Base-by-base conservation (phyloP, 2,888 invertebrate species). In the Micoletzkya japonica region DNA sequence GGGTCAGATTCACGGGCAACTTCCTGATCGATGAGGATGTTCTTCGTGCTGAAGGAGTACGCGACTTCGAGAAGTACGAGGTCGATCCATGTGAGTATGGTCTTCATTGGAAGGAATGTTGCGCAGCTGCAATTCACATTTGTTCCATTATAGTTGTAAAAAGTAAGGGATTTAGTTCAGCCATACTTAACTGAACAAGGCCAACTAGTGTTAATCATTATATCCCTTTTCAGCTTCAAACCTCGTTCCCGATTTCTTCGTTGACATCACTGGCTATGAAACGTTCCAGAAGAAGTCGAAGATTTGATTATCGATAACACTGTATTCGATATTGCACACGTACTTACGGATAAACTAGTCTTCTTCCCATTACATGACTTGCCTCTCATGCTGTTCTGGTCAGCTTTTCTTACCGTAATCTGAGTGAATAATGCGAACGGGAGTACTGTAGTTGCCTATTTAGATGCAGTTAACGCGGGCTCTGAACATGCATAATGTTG, bases 21-120 rank as follows among this genome's bases (percentile, higher is more conserved):
- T 98, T 97, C 86, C 91, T 90, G 37, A 91, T 96, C 59, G 98
- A 98, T 85, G 97, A 98, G 84, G 91, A 93, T 24, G 89, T 97
- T 0, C 88, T 98, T 0, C 88, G 73, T 14, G 89, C 90, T 10
- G 91, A 90, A 69, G 97, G 97, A 0, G 87, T 96, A 20, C 91
- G 89, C 0, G 92, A 96, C 87, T 88, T 98, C 30, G 90, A 90
- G 1, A 90, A 92, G 49, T 97, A 97, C 85, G 92, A 93, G 0
- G 91, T 91, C 78, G 90, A 91, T 83, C 93, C 92, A 49, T 90
- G 92, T 91, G 58, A 72, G 68, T 3, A 37, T 59, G 44, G 20
- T 26, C 24, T n/a, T 56, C 28, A 56, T 56, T 56, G 7, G 24
- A 26, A 30, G 1, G 1, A 56, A 10, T n/a, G 7, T 30, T 56